phyloP scores from a whole-genome alignment of 2,888 invertebrate genomes.

The Melolontha melolontha region DNA sequence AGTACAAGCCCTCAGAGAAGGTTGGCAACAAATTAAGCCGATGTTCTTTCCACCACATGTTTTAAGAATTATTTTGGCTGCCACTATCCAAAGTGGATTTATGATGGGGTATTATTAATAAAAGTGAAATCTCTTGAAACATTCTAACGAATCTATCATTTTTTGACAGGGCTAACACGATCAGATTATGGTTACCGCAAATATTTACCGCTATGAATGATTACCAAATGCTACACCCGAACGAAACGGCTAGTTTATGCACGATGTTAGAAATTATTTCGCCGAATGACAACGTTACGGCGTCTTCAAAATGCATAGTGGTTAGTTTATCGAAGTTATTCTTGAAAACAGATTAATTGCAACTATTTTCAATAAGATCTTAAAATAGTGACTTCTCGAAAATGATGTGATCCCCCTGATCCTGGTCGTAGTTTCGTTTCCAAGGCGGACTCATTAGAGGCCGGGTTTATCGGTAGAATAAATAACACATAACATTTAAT shows the following conservation, averaged over 20 bases:
- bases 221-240: conserved; percentile 56
- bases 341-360: no score
- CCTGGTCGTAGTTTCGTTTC: no score
- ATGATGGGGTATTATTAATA: conserved; percentile 71
- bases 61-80: conserved; percentile 72
- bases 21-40: conserved; percentile 73
- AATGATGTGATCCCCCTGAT: no score
- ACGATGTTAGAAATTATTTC: conserved; percentile 67
- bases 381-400: no score
- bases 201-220: conserved; percentile 78
- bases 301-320: conserved; percentile 56
- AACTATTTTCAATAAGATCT: no score
- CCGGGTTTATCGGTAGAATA: no score
- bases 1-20: conserved; percentile 69
- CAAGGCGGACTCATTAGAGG: no score
- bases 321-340: conserved; percentile 54
- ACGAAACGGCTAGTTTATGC: conserved; percentile 63
- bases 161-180: conserved; percentile 73
- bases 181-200: conserved; percentile 91
- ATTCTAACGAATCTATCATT: no score
- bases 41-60: conserved; percentile 74
- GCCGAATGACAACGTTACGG: conserved; percentile 51
- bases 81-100: conserved; percentile 74
- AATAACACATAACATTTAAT: no score
- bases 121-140: neutral